Base-by-base conservation (phyloP, 2,888 invertebrate genomes). In the Mayetiola destructor region DNA sequence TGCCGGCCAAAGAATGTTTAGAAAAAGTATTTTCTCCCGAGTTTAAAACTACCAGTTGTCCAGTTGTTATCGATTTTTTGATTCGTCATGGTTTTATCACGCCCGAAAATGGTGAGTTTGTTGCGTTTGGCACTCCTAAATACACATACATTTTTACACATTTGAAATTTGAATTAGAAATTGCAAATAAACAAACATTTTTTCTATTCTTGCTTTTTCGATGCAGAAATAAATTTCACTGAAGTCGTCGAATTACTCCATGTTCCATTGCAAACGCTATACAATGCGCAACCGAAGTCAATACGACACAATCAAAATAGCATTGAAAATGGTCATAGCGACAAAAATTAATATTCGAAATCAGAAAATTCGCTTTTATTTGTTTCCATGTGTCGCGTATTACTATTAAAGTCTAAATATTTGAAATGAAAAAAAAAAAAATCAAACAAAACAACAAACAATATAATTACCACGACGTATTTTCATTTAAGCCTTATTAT, bases 1-100 rank as follows among this genome's bases (percentile, higher is more conserved):
- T 91, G 59, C 82, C 91, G 52, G 86, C 90, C 20, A 80, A 81
- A 63, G 88, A 93, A 70, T 87, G 85, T 66, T 73, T 90, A 64
- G 86, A 89, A 64, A 79, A 86, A 67, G 82, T 92, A 58, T 80
- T 88, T 42, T 81, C 85, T 10, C 79, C 85, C 0, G 85, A 90
- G 63, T 95, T 93, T 70, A 96, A 95, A 72, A 91, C 92, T 40
- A 95, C 95, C 55, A 92, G 92, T 69, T 88, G 88, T 60, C 88
- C 94, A 48, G 88, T 93, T 56, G 82, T 89, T 36, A 76, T 95
- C 64, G 94, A 95, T 73, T 95, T 95, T 73, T 77, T 95, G 65
- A 86, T 95, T 67, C 79, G 95, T 67, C 91, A 89, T 74, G 92
- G 93, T 58, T 79, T 85, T 64, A 84, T 95, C 59, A 88, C 86